A percentile compares a stretch with the other conserved stretches of the same genome.
These are phyloP conservation scores for Microctonus aethiopoides DNA, from an alignment of 2,888 invertebrate species.

Conservation along the genomic window DNA sequence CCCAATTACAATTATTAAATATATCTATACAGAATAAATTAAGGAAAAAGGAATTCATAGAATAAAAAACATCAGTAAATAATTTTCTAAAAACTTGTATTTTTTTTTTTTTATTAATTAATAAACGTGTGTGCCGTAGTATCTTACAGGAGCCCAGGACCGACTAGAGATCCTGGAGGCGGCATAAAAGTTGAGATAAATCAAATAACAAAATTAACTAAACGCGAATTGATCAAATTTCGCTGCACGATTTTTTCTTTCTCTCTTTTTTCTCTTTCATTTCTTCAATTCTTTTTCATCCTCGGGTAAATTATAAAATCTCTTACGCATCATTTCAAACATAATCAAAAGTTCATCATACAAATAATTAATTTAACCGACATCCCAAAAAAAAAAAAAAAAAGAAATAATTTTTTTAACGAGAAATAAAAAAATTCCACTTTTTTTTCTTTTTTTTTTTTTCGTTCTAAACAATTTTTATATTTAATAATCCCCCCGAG, in stretches of 20 bases:
- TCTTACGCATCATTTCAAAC: not conserved
- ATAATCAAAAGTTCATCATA: not conserved
- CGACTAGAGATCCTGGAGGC: constrained; percentile 54
- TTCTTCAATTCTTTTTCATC: not conserved
- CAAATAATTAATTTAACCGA: not conserved
- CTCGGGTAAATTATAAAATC: constrained; percentile 6
- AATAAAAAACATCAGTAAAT: constrained; percentile 31
- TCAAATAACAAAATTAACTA: constrained; percentile 68
- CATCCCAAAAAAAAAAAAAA: not conserved
- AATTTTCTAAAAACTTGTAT: constrained; percentile 65
- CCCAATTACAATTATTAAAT: not conserved
- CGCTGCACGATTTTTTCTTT: constrained; percentile 34
- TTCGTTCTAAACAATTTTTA: constrained; percentile 4
- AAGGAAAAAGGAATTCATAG: not conserved
- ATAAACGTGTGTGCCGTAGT: constrained; percentile 65
- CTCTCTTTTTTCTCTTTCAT: not conserved
- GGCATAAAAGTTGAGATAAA: constrained; percentile 63
- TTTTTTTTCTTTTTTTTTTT: too few species aligned
- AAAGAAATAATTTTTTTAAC: too few species aligned
- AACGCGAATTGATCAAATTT: constrained; percentile 57
- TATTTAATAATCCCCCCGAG: constrained; percentile 27
- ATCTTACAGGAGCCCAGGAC: constrained; percentile 64
- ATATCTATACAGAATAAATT: constrained; percentile 2
- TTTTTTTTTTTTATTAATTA: constrained; percentile 63
- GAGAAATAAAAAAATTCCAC: too few species aligned